Evolutionary conservation across 2,797 vertebrate species (phyloP).

Genomic region (Schizopygopsis pylzovi): DNA sequence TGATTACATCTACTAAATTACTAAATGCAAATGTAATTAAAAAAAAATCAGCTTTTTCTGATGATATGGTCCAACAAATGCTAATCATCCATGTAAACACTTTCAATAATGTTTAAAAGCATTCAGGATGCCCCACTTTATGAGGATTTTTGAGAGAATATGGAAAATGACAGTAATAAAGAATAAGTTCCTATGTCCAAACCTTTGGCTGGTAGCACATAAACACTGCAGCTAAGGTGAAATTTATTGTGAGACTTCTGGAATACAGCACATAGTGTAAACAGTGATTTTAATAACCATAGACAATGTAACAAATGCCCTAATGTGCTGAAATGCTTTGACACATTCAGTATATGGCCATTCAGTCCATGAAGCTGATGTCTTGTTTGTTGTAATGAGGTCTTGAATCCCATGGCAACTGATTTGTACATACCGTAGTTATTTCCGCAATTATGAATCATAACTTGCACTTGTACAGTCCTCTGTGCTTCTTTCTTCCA

Average conservation of each 20-base stretch:
- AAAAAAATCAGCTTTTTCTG: neutral
- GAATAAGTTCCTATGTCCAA: neutral
- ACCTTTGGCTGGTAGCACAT: neutral
- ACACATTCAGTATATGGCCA: neutral
- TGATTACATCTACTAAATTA: neutral
- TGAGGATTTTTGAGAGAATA: neutral
- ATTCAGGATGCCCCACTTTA: neutral
- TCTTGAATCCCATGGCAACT: conserved; percentile 33
- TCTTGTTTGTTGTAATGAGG: conserved; percentile 21
- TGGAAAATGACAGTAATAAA: neutral
- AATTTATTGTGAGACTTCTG: neutral
- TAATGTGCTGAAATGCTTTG: neutral
- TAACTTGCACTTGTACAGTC: neutral
- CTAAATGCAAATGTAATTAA: neutral
- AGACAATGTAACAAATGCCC: neutral
- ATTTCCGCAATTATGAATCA: conserved; percentile 14
- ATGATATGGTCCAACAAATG: neutral
- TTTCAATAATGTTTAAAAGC: neutral
- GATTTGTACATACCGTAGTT: neutral
- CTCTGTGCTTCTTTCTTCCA: neutral
- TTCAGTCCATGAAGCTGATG: neutral
- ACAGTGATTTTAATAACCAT: neutral
- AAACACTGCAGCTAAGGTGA: neutral
- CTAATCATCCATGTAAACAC: neutral
- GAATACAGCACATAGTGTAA: neutral